Conservation (phyloP, 2,888 invertebrate species). For the Brenthis ino region DNA sequence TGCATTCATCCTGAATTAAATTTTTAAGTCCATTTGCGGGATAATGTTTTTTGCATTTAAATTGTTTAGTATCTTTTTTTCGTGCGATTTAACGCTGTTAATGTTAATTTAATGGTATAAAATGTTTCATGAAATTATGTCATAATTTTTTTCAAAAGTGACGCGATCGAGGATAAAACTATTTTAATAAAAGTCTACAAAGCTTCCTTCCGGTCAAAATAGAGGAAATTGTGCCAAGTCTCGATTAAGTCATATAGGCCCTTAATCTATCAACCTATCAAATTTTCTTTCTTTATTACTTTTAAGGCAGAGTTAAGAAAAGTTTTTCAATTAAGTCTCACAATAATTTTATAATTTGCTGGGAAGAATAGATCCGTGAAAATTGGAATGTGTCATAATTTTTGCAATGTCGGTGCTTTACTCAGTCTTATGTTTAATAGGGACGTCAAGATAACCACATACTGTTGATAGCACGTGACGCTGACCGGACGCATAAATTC, state of each 20-base stretch:
- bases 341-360: no score
- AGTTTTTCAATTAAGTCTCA: no score
- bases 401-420: no score
- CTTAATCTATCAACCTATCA: constrained; percentile 5
- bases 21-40: no score
- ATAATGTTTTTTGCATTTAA: no score
- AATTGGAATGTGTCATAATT: no score
- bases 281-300: background rate
- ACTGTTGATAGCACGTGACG: constrained; percentile 22
- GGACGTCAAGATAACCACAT: background rate
- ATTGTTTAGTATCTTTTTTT: no score
- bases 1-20: no score
- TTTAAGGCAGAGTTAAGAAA: no score
- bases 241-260: constrained; percentile 32
- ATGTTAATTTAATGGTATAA: background rate
- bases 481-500: constrained; percentile 71
- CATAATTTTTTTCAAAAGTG: background rate
- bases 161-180: constrained; percentile 9
- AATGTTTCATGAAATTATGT: background rate
- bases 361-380: no score
- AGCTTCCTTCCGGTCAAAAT: background rate
- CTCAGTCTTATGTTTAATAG: constrained; percentile 3
- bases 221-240: constrained; percentile 14
- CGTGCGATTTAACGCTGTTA: background rate
- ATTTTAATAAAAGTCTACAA: constrained; percentile 22